Conservation (phyloP, 2,113 vertebrate genomes). For the Periophthalmodon schlosseri region DNA sequence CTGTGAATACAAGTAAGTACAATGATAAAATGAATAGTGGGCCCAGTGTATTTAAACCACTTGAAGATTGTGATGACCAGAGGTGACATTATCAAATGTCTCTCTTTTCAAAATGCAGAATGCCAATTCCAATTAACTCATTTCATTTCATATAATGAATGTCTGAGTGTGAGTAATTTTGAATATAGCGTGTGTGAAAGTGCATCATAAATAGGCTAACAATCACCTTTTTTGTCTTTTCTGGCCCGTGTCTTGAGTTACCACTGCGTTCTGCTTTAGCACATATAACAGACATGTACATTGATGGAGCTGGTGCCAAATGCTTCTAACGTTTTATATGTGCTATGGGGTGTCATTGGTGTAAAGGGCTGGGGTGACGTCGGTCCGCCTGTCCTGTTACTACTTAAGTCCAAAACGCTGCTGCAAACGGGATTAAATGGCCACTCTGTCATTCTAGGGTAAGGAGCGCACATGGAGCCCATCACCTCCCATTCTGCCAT, state of each 20-base stretch:
- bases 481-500: conserved; percentile 52
- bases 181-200: background rate
- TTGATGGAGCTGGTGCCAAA: conserved; percentile 93
- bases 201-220: conserved; percentile 88
- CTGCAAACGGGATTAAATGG: conserved; percentile 85
- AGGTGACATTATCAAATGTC: conserved; percentile 25
- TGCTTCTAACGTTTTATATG: conserved; percentile 78
- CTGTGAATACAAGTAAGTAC: conserved; percentile 51
- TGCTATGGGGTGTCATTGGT: conserved; percentile 74
- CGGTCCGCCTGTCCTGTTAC: conserved; percentile 82
- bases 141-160: conserved; percentile 75
- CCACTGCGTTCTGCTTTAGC: conserved; percentile 56
- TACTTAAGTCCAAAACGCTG: conserved; percentile 86
- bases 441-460: conserved; percentile 65
- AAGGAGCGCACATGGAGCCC: conserved; percentile 45
- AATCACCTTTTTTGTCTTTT: conserved; percentile 91
- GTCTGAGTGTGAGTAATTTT: conserved; percentile 17
- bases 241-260: conserved; percentile 76
- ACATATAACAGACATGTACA: conserved; percentile 62
- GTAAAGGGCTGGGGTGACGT: conserved; percentile 86
- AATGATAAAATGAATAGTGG: conserved; percentile 56
- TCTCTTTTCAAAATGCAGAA: conserved; percentile 59
- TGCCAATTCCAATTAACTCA: conserved; percentile 81
- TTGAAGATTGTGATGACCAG: conserved; percentile 25
- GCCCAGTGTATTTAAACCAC: conserved; percentile 27